A percentile compares a stretch with the other conserved stretches of the same genome.
Conservation (phyloP, 2,888 invertebrate genomes). For the Subacronicta megacephala region DNA sequence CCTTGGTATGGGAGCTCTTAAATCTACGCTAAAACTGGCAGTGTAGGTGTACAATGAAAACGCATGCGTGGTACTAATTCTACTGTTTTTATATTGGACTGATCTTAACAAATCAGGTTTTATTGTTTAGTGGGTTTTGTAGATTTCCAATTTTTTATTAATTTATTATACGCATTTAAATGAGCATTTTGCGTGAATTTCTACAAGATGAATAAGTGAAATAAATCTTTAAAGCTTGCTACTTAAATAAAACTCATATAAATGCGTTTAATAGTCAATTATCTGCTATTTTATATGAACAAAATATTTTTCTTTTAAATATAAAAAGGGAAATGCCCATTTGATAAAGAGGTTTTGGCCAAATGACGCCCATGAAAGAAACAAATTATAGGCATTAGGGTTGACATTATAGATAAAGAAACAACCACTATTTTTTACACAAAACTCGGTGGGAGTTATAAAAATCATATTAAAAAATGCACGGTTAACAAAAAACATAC, state of each 20-base stretch:
- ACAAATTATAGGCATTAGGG: no score
- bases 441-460: no score
- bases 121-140: conserved; percentile 34
- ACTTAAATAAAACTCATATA: conserved; percentile 9
- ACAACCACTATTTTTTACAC: no score
- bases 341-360: no score
- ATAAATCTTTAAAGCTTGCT: conserved; percentile 22
- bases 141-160: conserved; percentile 1
- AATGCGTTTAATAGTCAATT: conserved; percentile 23
- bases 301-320: conserved; percentile 17
- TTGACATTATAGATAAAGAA: no score
- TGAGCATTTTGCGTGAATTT: conserved; percentile 8
- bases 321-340: no score
- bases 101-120: no score
- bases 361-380: no score
- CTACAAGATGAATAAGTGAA: conserved; percentile 2
- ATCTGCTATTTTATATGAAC: conserved; percentile 35
- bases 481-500: no score
- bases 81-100: conserved; percentile 34
- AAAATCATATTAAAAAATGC: no score
- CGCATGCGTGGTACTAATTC: conserved; percentile 41
- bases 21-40: conserved; percentile 44
- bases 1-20: conserved; percentile 3
- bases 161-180: conserved; percentile 23
- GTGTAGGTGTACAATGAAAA: conserved; percentile 43